Conservation (phyloP, 2,113 vertebrate species). For the Setophaga petechia region DNA sequence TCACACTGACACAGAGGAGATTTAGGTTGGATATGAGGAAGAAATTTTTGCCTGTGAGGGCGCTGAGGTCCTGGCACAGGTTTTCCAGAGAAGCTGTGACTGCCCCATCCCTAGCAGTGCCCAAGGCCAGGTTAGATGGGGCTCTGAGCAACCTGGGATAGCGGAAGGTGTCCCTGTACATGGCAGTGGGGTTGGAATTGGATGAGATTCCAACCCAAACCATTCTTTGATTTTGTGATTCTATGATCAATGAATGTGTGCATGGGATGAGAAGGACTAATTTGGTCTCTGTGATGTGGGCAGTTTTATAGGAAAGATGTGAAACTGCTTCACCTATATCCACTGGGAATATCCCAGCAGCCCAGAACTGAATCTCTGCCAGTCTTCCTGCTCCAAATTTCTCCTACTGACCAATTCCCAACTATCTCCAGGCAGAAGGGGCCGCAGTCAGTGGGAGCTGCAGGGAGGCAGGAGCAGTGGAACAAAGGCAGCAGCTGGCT, state of each 20-base stretch:
- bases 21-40: fast-evolving
- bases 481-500: fast-evolving
- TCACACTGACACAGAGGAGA: neutral
- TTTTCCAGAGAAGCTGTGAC: fast-evolving
- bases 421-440: neutral
- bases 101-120: neutral
- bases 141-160: neutral
- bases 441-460: neutral
- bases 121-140: neutral
- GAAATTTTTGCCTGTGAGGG: neutral
- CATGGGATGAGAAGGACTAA: neutral
- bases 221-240: neutral
- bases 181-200: neutral
- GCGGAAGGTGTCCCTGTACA: neutral
- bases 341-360: neutral
- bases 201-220: neutral
- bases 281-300: neutral
- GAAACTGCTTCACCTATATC: neutral
- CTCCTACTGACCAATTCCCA: neutral
- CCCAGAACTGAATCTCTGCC: neutral
- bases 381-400: neutral
- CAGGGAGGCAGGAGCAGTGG: neutral
- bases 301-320: neutral
- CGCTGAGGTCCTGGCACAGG: neutral
- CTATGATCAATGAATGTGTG: neutral